A percentile compares a stretch with the other conserved stretches of the same genome.
phyloP scores from a whole-genome alignment of 2,888 invertebrate genomes.

The Idaea dimidiata region DNA sequence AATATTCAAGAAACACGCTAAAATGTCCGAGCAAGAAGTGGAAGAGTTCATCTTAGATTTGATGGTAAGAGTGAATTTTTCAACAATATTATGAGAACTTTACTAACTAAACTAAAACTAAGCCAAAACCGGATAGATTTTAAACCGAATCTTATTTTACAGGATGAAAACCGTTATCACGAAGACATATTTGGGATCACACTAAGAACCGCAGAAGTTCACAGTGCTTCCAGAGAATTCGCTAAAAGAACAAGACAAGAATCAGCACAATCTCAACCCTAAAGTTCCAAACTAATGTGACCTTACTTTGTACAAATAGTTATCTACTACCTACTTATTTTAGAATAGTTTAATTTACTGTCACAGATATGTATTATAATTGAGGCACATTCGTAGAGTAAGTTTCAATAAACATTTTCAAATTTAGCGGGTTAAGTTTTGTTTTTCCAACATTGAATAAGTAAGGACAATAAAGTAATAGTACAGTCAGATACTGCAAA shows the following conservation, averaged over 20 bases:
- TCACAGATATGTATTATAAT: background rate
- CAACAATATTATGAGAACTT: too few relatives aligned
- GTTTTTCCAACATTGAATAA: too few relatives aligned
- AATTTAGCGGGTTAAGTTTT: too few relatives aligned
- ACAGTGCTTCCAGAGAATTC: constrained; percentile 90
- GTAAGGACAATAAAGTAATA: too few relatives aligned
- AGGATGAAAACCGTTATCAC: constrained; percentile 97
- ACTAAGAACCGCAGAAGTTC: constrained; percentile 92
- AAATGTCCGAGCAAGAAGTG: constrained; percentile 87
- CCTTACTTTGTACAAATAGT: background rate
- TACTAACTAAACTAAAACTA: too few relatives aligned
- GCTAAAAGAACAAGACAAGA: constrained; percentile 80
- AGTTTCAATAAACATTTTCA: background rate
- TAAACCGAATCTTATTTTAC: constrained; percentile 30
- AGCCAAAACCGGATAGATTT: background rate
- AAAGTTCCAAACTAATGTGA: constrained; percentile 7
- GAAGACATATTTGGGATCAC: constrained; percentile 98
- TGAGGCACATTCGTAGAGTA: background rate
- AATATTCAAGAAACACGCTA: constrained; percentile 84
- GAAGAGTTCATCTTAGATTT: constrained; percentile 90
- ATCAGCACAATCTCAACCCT: constrained; percentile 46
- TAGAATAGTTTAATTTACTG: background rate
- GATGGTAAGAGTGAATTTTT: constrained; percentile 84
- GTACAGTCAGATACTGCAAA: too few relatives aligned
- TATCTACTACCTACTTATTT: background rate